Evolutionary conservation across 2,888 invertebrate genomes (phyloP), one percentile per base, ranked within the genome.

Genomic region (Drosophila anomalipes): DNA sequence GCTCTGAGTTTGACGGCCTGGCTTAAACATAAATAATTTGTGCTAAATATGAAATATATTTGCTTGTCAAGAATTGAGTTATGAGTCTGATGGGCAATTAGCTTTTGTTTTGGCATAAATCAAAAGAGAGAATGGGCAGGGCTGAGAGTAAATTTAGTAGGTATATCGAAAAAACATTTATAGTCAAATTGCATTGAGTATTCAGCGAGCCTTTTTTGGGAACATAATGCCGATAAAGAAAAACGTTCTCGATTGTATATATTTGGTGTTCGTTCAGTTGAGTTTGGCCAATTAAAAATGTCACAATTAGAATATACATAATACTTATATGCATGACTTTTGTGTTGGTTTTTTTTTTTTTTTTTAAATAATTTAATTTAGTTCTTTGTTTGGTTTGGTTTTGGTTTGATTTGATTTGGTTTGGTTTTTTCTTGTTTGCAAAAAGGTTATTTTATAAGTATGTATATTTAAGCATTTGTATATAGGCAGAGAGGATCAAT

Each of bases 251-350:
- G 52, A 64, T 33, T 57, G n/a, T 69, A 62, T 30, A 26, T 35
- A 33, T 53, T 26, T 22, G 33, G 33, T 37, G 35, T 28, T 56
- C 37, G 44, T 58, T 70, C 53, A 52, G 35, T 70, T 63, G 61
- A 77, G 70, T 51, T 64, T 58, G 28, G 59, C 41, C 58, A 73
- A 77, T 72, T 68, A 49, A 58, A 68, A 64, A 52, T 22, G 33
- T 80, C 68, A 85, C 86, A 81, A 69, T 68, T 69, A 60, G 74
- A 77, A 70, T 64, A 77, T 77, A 75, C 72, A 84, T 74, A 26
- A 84, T 78, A 82, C 57, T 80, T 84, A 76, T 84, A 76, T 83
- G 86, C 82, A 83, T 74, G 81, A 83, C 74, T 80, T 70, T 70
- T 58, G 22, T 49, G 57, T 56, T 56, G 30, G 47, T 61, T 47